Conservation (phyloP, 2,113 vertebrate species). For the Trematocara macrostoma region DNA sequence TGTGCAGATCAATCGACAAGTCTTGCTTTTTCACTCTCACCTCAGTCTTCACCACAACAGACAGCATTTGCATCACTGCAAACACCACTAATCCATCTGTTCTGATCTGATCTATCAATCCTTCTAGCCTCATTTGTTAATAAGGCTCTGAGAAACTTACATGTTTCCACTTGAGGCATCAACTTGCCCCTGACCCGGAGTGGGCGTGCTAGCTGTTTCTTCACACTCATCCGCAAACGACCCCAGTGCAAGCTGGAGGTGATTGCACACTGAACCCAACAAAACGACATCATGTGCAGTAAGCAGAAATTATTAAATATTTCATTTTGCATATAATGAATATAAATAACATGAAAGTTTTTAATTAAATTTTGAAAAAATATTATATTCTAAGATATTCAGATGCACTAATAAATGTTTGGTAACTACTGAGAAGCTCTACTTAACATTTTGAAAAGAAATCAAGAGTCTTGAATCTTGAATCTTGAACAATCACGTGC, state of each 20-base stretch:
- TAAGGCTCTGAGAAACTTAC: fast-evolving
- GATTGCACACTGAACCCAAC: neutral
- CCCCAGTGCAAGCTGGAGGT: neutral
- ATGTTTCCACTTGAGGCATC: neutral
- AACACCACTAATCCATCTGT: neutral
- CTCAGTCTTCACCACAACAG: neutral
- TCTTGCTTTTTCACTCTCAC: neutral
- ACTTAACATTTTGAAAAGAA: neutral
- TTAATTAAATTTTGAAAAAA: neutral
- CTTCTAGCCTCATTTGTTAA: fast-evolving
- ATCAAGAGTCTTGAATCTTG: neutral
- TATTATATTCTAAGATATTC: neutral
- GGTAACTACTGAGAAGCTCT: neutral
- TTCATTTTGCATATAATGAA: neutral
- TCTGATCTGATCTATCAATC: neutral
- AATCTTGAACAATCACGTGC: neutral
- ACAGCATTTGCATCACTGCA: neutral
- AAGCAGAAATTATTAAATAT: neutral
- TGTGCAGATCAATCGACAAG: neutral
- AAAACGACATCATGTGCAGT: neutral
- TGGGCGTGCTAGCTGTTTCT: neutral
- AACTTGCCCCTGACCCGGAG: neutral
- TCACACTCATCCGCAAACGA: fast-evolving
- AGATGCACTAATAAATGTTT: neutral
- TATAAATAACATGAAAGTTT: neutral